Percentiles rank a stretch among this genome's conserved stretches.
These are phyloP conservation scores for Brachystomella parvula DNA, from an alignment of 1,140 invertebrate genomes.

Conservation along the genomic window DNA sequence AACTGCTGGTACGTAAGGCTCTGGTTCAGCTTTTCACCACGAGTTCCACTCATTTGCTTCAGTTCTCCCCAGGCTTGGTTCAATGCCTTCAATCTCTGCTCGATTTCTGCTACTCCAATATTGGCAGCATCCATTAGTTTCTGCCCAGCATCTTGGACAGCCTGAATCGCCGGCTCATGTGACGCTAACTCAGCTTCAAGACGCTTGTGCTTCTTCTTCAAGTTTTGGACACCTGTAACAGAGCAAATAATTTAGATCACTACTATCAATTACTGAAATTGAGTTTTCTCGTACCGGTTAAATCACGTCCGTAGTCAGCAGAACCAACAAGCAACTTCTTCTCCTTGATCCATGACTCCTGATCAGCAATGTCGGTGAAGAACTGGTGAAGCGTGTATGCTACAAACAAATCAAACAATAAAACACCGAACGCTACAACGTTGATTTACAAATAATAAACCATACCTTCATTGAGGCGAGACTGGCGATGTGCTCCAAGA, in stretches of 20 bases:
- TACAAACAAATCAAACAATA: too few species aligned
- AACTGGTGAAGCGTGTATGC: conserved; percentile 98
- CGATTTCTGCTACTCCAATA: conserved; percentile 91
- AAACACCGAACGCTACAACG: too few species aligned
- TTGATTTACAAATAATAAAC: too few species aligned
- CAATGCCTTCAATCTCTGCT: conserved; percentile 67
- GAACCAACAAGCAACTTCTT: conserved; percentile 96
- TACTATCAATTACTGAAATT: too few species aligned
- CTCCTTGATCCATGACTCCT: conserved; percentile 99
- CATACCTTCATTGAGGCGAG: conserved; percentile 78
- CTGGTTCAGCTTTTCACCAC: conserved; percentile 89
- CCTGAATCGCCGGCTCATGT: conserved; percentile 94
- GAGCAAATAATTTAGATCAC: background rate
- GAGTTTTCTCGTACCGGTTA: conserved; percentile 57
- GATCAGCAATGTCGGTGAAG: conserved; percentile 98
- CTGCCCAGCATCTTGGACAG: conserved; percentile 91
- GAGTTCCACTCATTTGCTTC: conserved; percentile 73
- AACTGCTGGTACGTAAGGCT: conserved; percentile 95
- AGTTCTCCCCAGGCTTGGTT: conserved; percentile 84
- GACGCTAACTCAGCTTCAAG: conserved; percentile 90
- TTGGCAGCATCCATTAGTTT: conserved; percentile 96
- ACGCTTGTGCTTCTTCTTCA: conserved; percentile 95
- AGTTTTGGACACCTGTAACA: conserved; percentile 72
- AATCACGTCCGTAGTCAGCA: conserved; percentile 95
- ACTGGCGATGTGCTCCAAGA: conserved; percentile 81